Evolutionary conservation across 2,113 vertebrate species (phyloP), one percentile per base, ranked within the genome.

Genomic region (Ceratotherium simum): DNA sequence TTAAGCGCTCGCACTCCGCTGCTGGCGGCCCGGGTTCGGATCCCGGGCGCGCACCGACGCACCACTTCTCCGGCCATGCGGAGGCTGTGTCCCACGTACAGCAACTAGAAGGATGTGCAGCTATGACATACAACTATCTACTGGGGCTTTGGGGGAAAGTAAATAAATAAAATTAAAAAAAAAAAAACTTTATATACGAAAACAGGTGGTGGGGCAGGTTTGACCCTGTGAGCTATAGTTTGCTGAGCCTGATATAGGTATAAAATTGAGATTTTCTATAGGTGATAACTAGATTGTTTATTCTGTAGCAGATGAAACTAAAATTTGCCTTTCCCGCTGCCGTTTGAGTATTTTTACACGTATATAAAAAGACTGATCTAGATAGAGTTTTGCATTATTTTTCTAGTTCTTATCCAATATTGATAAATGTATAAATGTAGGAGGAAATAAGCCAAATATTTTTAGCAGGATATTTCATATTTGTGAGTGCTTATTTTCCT

Each of bases 181-280:
- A n/a, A 42, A 42, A 90, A 94, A 78, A 67, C 5, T 87, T 82
- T 72, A 78, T 84, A 9, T 87, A 65, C 25, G 90, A 62, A 97
- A 80, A 82, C 12, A 65, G 6, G 25, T 65, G 36, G 51, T 78
- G 21, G n/a, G 21, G 27, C 51, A 91, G 7, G 94, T 92, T 87
- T 91, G 36, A 79, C 20, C 36, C n/a, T 8, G 6, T 7, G 48
- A 36, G 12, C 58, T 69, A 0, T 87, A 56, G 39, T 87, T 90
- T 90, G 17, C 31, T 90, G 36, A 78, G 27, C n/a, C 46, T 90
- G 31, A 42, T 83, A 48, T 1, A 81, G 42, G 39, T 84, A 80
- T 36, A 72, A 95, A 94, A 81, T 91, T 54, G 13, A 91, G 87
- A 54, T 94, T 87, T 93, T 90, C 70, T 85, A 14, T 85, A 72